Evolutionary conservation across 2,888 invertebrate genomes (phyloP).

Genomic region (Perizoma affinitatum): DNA sequence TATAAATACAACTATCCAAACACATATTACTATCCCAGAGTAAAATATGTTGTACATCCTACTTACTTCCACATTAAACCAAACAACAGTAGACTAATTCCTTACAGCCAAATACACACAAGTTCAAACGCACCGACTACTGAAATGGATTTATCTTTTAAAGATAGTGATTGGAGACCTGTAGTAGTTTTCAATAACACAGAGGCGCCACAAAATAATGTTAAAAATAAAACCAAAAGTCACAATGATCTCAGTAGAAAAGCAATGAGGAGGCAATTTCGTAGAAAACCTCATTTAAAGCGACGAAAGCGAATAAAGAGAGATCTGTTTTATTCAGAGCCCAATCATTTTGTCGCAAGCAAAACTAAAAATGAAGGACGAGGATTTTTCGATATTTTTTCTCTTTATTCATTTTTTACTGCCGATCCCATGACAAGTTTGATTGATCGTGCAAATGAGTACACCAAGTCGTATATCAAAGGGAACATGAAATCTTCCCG

Average conservation of each 20-base stretch:
- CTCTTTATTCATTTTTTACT: constrained; percentile 47
- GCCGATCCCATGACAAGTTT: constrained; percentile 49
- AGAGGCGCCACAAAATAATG: constrained; percentile 36
- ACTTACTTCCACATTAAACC: constrained; percentile 54
- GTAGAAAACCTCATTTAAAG: constrained; percentile 48
- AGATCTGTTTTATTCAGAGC: constrained; percentile 17
- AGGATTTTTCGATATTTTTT: constrained; percentile 50
- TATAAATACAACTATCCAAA: constrained; percentile 76
- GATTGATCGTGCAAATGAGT: constrained; percentile 49
- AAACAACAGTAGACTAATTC: constrained; percentile 61
- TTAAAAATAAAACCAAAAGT: constrained; percentile 28
- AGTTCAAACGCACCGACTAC: constrained; percentile 43
- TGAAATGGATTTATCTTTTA: constrained; percentile 40
- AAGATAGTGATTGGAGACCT: constrained; percentile 68
- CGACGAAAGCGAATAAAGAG: constrained; percentile 49
- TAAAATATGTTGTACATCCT: constrained; percentile 73
- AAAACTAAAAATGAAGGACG: constrained; percentile 31
- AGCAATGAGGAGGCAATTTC: constrained; percentile 38
- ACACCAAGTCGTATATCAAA: constrained; percentile 56
- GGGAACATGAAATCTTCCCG: constrained; percentile 50
- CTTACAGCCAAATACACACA: constrained; percentile 53
- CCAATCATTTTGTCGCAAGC: constrained; percentile 1
- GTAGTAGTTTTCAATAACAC: constrained; percentile 57
- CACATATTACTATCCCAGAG: constrained; percentile 73
- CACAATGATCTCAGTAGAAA: constrained; percentile 12